phyloP scores from a whole-genome alignment of 2,113 vertebrate genomes.

The Eulemur rufifrons region DNA sequence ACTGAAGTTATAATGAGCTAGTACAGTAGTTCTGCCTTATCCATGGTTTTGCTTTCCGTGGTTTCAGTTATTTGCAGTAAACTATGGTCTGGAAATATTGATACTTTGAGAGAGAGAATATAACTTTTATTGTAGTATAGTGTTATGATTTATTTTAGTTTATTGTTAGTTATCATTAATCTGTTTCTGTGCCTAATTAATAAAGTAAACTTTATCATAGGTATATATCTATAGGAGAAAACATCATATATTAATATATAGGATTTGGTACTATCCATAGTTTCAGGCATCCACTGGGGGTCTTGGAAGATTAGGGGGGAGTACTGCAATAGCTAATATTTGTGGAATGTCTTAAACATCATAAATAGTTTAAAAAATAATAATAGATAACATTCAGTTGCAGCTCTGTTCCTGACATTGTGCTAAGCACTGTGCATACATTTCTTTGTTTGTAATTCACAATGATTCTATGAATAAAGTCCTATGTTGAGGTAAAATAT shows the following conservation, averaged over 20 bases:
- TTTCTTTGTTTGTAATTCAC: constrained; percentile 28
- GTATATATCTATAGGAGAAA: background rate
- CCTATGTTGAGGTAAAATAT: background rate
- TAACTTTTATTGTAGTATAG: background rate
- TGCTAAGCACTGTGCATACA: background rate
- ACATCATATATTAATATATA: background rate
- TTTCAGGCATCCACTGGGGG: background rate
- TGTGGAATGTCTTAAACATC: background rate
- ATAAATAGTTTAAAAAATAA: background rate
- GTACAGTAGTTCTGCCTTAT: background rate
- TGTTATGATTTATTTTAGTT: background rate
- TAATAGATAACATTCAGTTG: background rate
- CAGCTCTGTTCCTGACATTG: background rate
- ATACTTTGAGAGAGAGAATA: background rate
- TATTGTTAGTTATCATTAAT: background rate
- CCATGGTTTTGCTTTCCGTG: background rate
- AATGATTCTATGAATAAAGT: background rate
- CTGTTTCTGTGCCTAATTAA: background rate
- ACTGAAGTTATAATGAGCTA: background rate
- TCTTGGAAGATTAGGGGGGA: background rate
- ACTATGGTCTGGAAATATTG: background rate
- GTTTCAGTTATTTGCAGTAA: background rate
- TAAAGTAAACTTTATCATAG: background rate
- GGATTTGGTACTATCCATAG: background rate
- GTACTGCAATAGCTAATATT: background rate